Evolutionary conservation across 2,888 invertebrate species (phyloP), one percentile per base, ranked within the genome.

Genomic region (Linnaemya vulpina): DNA sequence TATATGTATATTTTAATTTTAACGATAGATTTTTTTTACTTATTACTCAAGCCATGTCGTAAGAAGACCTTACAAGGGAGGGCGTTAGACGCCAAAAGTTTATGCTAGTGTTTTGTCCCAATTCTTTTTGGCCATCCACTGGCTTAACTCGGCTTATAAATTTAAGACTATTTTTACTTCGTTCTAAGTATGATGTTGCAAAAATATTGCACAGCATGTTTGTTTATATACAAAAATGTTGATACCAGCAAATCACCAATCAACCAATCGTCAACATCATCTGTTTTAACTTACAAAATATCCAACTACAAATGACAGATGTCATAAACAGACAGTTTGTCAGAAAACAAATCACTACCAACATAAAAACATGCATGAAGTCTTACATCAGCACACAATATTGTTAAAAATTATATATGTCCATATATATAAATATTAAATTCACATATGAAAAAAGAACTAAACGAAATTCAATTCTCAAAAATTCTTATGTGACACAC

Each of bases 191-290:
- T 1, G 17, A 17, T 15, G 35, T 35, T 40, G 7, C 15, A 51
- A 30, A 35, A 4, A 20, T 40, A 38, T 53, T 17, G 25, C 5
- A 11, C 22, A 17, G n/a, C 30, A 58, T 58, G 13, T 30, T 71
- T 71, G 15, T 58, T 55, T 11, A 4, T 8, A 25, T 30, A 25
- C 43, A 38, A 62, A 51, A 38, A 67, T 58, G 15, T 30, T 20
- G 35, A 62, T 20, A 35, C 20, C 49, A 10, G 3, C 62, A 70
- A 51, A 17, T 25, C 20, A 53, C 46, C 11, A 53, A 53, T 55
- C 53, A 71, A 35, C 51, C 49, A 63, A 30, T 55, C 46, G 35
- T 73, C 71, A 78, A 30, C 71, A 65, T 46, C 63, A 73, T 68
- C 68, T 77, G 77, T 25, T 58, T 40, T 10, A 46, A 35, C 20